Evolutionary conservation across 1,140 invertebrate species (phyloP).

Genomic region (Pentalonia nigronervosa): DNA sequence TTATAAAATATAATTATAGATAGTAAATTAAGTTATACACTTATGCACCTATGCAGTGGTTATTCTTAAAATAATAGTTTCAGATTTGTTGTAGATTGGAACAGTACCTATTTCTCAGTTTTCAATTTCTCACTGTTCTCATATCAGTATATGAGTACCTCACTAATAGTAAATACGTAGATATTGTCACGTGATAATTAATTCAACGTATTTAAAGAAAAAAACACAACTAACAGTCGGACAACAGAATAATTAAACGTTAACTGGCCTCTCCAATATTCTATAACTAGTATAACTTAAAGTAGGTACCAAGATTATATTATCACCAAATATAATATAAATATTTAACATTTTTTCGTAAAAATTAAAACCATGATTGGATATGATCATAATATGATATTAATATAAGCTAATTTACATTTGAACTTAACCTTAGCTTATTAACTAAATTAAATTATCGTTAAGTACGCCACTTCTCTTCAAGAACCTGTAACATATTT

Average conservation of each 20-base stretch:
- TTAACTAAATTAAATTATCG: slow-evolving; percentile 17
- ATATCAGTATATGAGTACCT: not conserved
- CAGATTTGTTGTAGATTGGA: not conserved
- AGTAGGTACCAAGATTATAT: not conserved
- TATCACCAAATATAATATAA: not conserved
- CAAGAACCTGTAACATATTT: not conserved
- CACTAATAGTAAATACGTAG: not conserved
- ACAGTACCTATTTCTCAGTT: not conserved
- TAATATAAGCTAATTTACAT: not conserved
- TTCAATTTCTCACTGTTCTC: not conserved
- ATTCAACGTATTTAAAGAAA: not conserved
- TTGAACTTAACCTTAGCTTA: not conserved
- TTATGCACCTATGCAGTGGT: not conserved
- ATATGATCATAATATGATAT: not conserved
- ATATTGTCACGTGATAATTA: not conserved
- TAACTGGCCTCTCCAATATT: not conserved
- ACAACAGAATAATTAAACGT: not conserved
- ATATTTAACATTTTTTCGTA: not conserved
- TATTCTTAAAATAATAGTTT: not conserved
- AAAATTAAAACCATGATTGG: not conserved
- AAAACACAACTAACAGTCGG: not conserved
- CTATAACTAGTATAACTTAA: not conserved
- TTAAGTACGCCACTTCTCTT: not conserved
- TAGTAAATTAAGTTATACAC: not conserved
- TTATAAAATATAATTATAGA: not conserved